Evolutionary conservation across 1,140 invertebrate genomes (phyloP).

Genomic region (Magallana ariakensis): DNA sequence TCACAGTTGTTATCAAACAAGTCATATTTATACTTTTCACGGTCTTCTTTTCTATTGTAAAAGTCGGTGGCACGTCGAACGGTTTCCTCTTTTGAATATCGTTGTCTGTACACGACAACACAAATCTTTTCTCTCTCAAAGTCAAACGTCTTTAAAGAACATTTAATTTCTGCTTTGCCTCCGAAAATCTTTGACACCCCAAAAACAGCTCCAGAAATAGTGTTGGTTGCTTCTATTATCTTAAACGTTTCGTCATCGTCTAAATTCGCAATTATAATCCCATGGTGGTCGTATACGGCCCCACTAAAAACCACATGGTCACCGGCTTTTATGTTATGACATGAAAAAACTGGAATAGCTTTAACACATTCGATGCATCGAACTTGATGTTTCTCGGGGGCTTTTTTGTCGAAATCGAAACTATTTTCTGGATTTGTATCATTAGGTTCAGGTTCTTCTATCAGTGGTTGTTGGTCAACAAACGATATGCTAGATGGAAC

Average conservation of each 20-base stretch:
- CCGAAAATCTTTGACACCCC: constrained; percentile 12
- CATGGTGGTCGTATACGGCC: constrained; percentile 47
- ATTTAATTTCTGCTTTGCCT: constrained; percentile 25
- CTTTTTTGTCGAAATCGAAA: not conserved
- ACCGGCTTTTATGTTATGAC: not conserved
- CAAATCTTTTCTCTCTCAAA: constrained; percentile 12
- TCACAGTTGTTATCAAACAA: constrained; percentile 44
- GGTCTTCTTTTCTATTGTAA: not conserved
- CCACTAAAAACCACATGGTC: constrained; percentile 44
- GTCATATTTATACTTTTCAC: constrained; percentile 17
- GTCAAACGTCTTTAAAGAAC: constrained; percentile 7
- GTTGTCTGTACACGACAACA: not conserved
- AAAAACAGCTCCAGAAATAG: not conserved
- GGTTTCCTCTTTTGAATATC: constrained; percentile 3
- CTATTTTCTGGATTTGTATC: no score
- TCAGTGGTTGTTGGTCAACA: no score
- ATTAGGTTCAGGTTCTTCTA: no score
- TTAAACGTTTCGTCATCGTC: not conserved
- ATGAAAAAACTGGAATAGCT: constrained; percentile 1
- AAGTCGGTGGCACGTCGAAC: not conserved
- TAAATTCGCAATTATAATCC: constrained; percentile 1
- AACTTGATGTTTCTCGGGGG: not conserved
- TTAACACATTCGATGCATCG: constrained; percentile 47
- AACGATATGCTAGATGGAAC: no score
- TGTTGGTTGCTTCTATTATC: constrained; percentile 25